Conservation (phyloP, 2,888 invertebrate genomes). For the Sphaerophoria taeniata region DNA sequence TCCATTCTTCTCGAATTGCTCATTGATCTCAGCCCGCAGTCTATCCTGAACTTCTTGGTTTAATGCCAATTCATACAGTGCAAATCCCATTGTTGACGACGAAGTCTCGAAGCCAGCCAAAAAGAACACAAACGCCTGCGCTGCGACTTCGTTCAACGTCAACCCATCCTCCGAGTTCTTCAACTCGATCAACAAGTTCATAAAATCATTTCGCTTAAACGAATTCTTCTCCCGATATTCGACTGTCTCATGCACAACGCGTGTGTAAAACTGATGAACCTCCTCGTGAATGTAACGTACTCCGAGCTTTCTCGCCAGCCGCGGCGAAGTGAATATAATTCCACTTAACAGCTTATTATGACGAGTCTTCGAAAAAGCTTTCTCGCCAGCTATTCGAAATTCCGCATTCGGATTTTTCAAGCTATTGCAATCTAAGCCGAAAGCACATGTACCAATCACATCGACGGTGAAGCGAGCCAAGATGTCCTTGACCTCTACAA, state of each 20-base stretch:
- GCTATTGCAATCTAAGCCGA: constrained; percentile 83
- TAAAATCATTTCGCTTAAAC: constrained; percentile 83
- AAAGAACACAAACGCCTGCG: constrained; percentile 85
- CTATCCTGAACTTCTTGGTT: constrained; percentile 83
- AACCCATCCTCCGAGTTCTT: constrained; percentile 80
- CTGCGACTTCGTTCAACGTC: constrained; percentile 82
- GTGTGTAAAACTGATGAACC: constrained; percentile 78
- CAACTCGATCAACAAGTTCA: constrained; percentile 83
- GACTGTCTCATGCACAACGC: constrained; percentile 82
- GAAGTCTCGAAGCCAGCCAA: constrained; percentile 85
- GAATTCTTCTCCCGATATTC: constrained; percentile 80
- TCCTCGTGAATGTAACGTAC: constrained; percentile 76
- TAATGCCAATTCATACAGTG: constrained; percentile 83
- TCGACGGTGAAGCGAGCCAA: constrained; percentile 83
- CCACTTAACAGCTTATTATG: constrained; percentile 63
- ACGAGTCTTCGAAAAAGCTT: constrained; percentile 74
- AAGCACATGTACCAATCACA: constrained; percentile 83
- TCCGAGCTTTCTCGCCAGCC: constrained; percentile 75
- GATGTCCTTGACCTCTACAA: constrained; percentile 82
- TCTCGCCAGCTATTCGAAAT: constrained; percentile 79
- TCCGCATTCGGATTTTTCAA: constrained; percentile 81
- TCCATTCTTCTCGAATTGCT: constrained; percentile 78
- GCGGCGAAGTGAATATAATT: constrained; percentile 77
- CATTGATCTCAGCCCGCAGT: constrained; percentile 82
- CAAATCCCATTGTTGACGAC: constrained; percentile 83